These are phyloP conservation scores for Triops longicaudatus DNA, from an alignment of 1,140 invertebrate genomes.

Conservation along the genomic window DNA sequence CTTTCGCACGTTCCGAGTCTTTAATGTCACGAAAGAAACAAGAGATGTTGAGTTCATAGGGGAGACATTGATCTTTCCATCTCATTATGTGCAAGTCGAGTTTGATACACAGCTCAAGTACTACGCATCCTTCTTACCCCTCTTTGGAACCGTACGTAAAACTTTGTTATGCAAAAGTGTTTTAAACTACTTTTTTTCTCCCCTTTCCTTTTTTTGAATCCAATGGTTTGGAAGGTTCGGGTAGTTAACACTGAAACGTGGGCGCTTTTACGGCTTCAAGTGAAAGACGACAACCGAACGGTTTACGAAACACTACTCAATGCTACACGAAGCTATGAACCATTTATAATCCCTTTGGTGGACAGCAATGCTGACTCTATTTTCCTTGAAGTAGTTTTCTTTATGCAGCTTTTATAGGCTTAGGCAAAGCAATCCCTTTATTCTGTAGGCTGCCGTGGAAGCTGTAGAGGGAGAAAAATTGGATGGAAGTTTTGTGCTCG, in stretches of 20 bases:
- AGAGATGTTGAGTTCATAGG: background rate
- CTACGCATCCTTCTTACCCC: background rate
- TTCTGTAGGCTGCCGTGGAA: conserved; percentile 4
- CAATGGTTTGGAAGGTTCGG: background rate
- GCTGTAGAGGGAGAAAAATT: conserved; percentile 9
- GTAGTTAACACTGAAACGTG: background rate
- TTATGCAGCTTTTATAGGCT: background rate
- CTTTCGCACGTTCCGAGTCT: background rate
- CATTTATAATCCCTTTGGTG: background rate
- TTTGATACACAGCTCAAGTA: background rate
- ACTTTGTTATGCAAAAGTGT: background rate
- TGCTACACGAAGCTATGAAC: background rate
- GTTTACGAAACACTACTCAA: background rate
- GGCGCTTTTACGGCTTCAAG: background rate
- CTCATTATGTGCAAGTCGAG: background rate
- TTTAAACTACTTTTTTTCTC: background rate
- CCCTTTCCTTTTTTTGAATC: background rate
- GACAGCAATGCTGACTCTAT: background rate
- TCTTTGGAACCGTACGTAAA: conserved; percentile 3
- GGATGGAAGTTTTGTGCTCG: conserved; percentile 5
- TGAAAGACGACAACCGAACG: background rate
- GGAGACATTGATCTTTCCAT: background rate
- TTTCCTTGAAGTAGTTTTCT: background rate
- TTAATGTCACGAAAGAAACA: background rate
- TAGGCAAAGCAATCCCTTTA: background rate